A percentile compares a stretch with the other conserved stretches of the same genome.
Evolutionary conservation across 2,797 vertebrate species (phyloP).

Genomic region (Pseudochaenichthys georgianus): DNA sequence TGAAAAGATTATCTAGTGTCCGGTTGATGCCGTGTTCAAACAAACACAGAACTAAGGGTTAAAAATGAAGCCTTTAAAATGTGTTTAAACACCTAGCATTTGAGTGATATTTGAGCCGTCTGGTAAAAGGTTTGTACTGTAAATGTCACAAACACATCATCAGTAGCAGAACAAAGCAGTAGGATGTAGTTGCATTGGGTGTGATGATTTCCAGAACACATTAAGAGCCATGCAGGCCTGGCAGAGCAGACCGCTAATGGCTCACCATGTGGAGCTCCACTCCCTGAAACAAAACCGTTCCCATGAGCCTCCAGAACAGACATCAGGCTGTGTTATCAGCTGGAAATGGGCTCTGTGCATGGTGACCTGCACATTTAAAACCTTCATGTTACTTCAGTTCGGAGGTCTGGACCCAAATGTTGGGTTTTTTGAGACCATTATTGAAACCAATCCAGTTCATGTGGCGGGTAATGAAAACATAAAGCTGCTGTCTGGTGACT

Average conservation of each 20-base stretch:
- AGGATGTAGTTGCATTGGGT: slow-evolving; percentile 54
- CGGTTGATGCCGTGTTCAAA: no score
- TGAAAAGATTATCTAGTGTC: no score
- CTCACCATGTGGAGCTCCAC: slow-evolving; percentile 35
- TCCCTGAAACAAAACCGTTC: slow-evolving; percentile 35
- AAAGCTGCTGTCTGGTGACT: not conserved
- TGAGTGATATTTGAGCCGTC: not conserved
- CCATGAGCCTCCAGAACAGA: slow-evolving; percentile 6
- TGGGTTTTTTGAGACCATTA: not conserved
- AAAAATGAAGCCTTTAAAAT: not conserved
- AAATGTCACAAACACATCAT: not conserved
- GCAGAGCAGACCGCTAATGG: slow-evolving; percentile 36
- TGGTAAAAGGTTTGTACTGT: not conserved
- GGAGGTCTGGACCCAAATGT: not conserved
- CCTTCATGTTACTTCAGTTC: no score
- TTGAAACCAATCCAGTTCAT: not conserved
- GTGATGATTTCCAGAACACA: slow-evolving; percentile 59
- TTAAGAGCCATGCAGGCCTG: slow-evolving; percentile 28
- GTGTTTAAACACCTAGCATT: not conserved
- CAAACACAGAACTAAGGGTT: not conserved
- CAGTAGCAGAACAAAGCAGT: slow-evolving; percentile 31
- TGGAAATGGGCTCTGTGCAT: slow-evolving; percentile 22
- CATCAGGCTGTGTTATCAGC: slow-evolving; percentile 7
- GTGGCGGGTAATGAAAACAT: not conserved
- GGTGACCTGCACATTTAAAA: not conserved